Conservation (phyloP, 2,888 invertebrate genomes). For the Cheilosia vulpina region DNA sequence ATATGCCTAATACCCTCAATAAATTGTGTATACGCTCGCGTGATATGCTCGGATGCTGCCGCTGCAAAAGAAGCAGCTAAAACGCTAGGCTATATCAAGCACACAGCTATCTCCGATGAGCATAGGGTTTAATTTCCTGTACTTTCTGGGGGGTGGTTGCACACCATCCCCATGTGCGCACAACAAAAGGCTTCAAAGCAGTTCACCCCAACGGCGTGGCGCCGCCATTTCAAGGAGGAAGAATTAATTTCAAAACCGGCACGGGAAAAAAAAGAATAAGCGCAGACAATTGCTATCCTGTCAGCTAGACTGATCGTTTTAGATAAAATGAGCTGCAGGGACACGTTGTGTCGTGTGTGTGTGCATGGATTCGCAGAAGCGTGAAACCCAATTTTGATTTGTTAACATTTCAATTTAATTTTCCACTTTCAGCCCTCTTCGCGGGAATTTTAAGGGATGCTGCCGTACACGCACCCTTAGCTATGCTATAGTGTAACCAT, state of each 20-base stretch:
- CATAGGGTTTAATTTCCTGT: slow-evolving; percentile 81
- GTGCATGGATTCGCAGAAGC: slow-evolving; percentile 46
- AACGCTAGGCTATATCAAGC: slow-evolving; percentile 76
- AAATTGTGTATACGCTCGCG: slow-evolving; percentile 50
- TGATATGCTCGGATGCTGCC: slow-evolving; percentile 22
- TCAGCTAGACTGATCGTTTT: slow-evolving; percentile 58
- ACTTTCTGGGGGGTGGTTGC: slow-evolving; percentile 78
- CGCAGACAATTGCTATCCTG: slow-evolving; percentile 58
- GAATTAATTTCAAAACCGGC: slow-evolving; percentile 36
- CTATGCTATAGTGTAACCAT: neutral
- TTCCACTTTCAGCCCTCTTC: neutral
- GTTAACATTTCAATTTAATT: slow-evolving; percentile 73
- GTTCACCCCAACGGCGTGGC: slow-evolving; percentile 40
- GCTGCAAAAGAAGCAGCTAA: slow-evolving; percentile 76
- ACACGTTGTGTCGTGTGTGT: neutral
- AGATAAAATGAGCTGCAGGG: slow-evolving; percentile 38
- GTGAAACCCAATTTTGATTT: slow-evolving; percentile 75
- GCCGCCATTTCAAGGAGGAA: slow-evolving; percentile 18
- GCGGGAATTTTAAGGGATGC: slow-evolving; percentile 11
- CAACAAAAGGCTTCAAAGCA: slow-evolving; percentile 56
- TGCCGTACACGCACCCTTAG: slow-evolving; percentile 20
- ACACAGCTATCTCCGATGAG: slow-evolving; percentile 78
- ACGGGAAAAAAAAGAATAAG: slow-evolving; percentile 29
- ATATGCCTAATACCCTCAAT: slow-evolving; percentile 53
- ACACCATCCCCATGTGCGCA: slow-evolving; percentile 33